Percentiles rank a stretch among this genome's conserved stretches.
These are phyloP conservation scores for Drosophila mimica DNA, from an alignment of 2,888 invertebrate species.

Conservation along the genomic window DNA sequence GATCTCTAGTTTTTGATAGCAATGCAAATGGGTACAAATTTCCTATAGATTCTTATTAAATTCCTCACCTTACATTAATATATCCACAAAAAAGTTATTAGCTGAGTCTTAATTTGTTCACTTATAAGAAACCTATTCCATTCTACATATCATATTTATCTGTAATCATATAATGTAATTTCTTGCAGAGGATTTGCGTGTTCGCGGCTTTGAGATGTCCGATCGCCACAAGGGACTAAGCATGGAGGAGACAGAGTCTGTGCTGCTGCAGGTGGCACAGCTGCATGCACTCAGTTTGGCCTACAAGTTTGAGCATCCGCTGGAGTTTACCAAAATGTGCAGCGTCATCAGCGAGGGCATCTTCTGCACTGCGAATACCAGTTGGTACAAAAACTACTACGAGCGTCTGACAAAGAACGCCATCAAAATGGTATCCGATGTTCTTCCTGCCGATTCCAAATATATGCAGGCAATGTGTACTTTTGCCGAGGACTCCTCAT, in stretches of 20 bases:
- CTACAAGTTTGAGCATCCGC: constrained; percentile 87
- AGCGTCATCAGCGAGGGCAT: constrained; percentile 86
- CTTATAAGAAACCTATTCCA: background rate
- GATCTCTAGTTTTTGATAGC: background rate
- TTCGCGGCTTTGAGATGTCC: constrained; percentile 88
- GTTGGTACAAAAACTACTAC: constrained; percentile 90
- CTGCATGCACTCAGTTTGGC: constrained; percentile 89
- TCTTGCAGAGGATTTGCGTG: constrained; percentile 87
- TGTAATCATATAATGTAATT: background rate
- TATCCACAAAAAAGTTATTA: background rate
- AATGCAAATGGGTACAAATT: background rate
- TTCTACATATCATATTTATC: background rate
- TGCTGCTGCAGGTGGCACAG: constrained; percentile 87
- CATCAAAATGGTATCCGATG: constrained; percentile 87
- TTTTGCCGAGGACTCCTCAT: constrained; percentile 88
- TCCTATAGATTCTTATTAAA: background rate
- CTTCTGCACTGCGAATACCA: constrained; percentile 88
- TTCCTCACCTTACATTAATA: background rate
- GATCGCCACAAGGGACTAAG: constrained; percentile 88
- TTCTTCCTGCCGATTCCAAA: constrained; percentile 83
- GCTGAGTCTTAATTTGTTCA: background rate
- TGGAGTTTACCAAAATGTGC: constrained; percentile 86
- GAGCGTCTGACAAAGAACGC: constrained; percentile 88
- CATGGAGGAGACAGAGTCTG: constrained; percentile 87
- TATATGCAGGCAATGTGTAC: constrained; percentile 87